phyloP scores from a whole-genome alignment of 2,888 invertebrate genomes.

The Digitonthophagus gazella region DNA sequence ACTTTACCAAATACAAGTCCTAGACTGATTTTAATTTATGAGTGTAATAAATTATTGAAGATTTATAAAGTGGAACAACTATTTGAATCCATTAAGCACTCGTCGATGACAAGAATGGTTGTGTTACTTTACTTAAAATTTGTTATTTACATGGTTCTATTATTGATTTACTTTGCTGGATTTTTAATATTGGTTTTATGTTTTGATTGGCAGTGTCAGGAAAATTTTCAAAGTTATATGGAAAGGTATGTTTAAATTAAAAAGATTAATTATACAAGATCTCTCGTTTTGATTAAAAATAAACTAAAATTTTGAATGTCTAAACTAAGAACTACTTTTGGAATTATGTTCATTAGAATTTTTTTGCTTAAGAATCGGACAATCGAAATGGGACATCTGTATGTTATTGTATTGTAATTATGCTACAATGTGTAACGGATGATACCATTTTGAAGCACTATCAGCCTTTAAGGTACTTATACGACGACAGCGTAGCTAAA shows the following conservation, averaged over 20 bases:
- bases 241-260: not conserved
- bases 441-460: no score
- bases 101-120: conserved; percentile 10
- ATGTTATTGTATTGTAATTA: no score
- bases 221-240: not conserved
- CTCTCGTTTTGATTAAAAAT: no score
- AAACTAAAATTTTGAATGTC: no score
- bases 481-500: no score
- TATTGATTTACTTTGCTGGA: conserved; percentile 13
- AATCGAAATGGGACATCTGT: no score
- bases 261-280: not conserved
- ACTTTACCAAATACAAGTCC: conserved; percentile 15
- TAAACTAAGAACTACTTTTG: no score
- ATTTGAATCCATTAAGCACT: conserved; percentile 10
- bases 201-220: conserved; percentile 18
- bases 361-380: no score
- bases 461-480: no score
- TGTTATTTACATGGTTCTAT: conserved; percentile 18
- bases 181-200: conserved; percentile 19
- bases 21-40: conserved; percentile 13
- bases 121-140: conserved; percentile 19
- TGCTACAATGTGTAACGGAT: no score
- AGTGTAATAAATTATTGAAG: conserved; percentile 20
- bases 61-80: conserved; percentile 20
- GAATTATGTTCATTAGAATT: no score